Base-by-base conservation (phyloP, 2,113 vertebrate species). In the Microcebus murinus region DNA sequence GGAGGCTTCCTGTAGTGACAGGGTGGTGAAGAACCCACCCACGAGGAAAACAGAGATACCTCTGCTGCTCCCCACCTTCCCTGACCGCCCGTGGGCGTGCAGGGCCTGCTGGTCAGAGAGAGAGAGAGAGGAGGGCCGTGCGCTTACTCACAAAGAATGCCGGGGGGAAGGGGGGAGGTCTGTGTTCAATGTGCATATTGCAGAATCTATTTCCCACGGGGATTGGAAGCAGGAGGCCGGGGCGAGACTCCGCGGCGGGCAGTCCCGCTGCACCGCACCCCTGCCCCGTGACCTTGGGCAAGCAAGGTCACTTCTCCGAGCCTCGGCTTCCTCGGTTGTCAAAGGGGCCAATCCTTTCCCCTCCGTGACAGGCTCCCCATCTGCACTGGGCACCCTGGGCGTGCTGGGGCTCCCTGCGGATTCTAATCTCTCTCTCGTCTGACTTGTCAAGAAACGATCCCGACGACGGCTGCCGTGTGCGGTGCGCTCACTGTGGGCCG, bases 241-340 rank as follows among this genome's bases (percentile, higher is more conserved):
- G 27, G 34, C 23, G 15, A 11, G 18, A 34, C 2, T 10, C 20
- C 1, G 14, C 6, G 7, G 20, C 63, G 57, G 73, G 81, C 36
- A 7, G 5, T 3, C 10, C 6, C 7, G 4, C 31, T 36, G 13
- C 18, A 3, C 29, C 4, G 4, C 1, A 3, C 3, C n/a, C 50
- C 15, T 25, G 84, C 45, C 76, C 31, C 36, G 76, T 45, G 90
- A 68, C 36, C 31, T 45, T 21, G 61, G 36, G 25, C 15, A 12
- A 14, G 39, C 0, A 31, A 48, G 8, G 45, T 29, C 27, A 36
- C 45, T 18, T 81, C 57, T 84, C 80, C 10, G 59, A 85, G 71
- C 34, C 67, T 93, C 42, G 34, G 11, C 15, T 27, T 63, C 68
- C 52, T 65, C 2, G 3, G 61, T 13, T 45, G 9, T 86, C 48